phyloP scores from a whole-genome alignment of 1,140 invertebrate species.

The Octopus sinensis region DNA sequence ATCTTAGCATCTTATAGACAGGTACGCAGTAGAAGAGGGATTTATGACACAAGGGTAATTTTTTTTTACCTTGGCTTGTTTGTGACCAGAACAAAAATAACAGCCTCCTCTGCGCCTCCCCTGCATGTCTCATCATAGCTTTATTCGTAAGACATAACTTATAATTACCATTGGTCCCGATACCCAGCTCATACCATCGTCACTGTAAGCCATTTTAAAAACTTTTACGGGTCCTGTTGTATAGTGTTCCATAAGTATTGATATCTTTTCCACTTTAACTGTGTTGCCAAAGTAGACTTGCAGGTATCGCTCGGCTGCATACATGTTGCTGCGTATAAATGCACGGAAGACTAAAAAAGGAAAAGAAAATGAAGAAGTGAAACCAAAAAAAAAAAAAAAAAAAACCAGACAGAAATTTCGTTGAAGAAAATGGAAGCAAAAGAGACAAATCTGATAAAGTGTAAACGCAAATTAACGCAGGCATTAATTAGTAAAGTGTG shows the following conservation, averaged over 20 bases:
- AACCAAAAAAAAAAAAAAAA: background rate
- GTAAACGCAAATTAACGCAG: background rate
- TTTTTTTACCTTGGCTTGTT: too few relatives aligned
- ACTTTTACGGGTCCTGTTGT: slow-evolving; percentile 24
- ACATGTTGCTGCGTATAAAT: slow-evolving; percentile 31
- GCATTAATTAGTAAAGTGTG: background rate
- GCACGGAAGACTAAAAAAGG: slow-evolving; percentile 37
- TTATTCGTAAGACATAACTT: background rate
- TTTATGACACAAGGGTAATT: too few relatives aligned
- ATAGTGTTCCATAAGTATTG: slow-evolving; percentile 20
- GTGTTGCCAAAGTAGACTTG: slow-evolving; percentile 45
- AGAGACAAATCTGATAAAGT: background rate
- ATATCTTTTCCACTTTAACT: slow-evolving; percentile 30
- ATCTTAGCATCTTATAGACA: too few relatives aligned
- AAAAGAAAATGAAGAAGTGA: background rate
- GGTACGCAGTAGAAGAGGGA: too few relatives aligned
- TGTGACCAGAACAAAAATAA: too few relatives aligned
- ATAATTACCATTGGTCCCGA: slow-evolving; percentile 33
- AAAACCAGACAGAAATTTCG: background rate
- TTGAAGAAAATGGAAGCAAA: background rate
- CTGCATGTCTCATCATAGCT: background rate
- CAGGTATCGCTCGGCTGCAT: slow-evolving; percentile 34
- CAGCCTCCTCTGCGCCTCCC: too few relatives aligned
- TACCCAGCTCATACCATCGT: slow-evolving; percentile 40
- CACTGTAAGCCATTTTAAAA: slow-evolving; percentile 38